A percentile compares a stretch with the other conserved stretches of the same genome.
Conservation (phyloP, 2,113 vertebrate species). For the Piaya cayana region DNA sequence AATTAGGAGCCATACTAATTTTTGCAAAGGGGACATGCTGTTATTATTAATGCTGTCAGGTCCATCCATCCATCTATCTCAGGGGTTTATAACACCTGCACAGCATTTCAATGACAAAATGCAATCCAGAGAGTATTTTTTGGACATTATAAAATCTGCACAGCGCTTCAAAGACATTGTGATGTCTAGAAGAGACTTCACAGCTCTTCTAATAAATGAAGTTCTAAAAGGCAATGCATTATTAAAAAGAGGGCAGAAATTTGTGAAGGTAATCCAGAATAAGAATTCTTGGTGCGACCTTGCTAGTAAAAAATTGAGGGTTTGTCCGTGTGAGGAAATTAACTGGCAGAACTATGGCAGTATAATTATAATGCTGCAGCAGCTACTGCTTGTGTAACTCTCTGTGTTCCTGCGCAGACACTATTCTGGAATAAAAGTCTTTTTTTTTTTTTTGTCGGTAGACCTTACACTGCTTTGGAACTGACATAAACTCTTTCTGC, state of each 20-base stretch:
- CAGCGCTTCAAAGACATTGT: background rate
- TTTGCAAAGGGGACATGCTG: background rate
- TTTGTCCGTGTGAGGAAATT: constrained; percentile 29
- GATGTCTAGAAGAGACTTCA: background rate
- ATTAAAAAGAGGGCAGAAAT: constrained; percentile 6
- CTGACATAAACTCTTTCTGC: constrained; percentile 30
- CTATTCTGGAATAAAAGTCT: constrained; percentile 24
- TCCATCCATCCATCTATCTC: background rate
- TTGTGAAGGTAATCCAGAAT: background rate
- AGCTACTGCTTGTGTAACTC: constrained; percentile 34
- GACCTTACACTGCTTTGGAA: constrained; percentile 29
- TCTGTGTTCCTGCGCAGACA: constrained; percentile 4
- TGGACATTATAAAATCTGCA: background rate
- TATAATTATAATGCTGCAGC: constrained; percentile 44
- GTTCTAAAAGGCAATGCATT: background rate
- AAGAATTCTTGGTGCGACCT: constrained; percentile 19
- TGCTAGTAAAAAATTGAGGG: constrained; percentile 40
- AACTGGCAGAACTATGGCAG: constrained; percentile 17
- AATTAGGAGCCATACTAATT: background rate
- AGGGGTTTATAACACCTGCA: background rate
- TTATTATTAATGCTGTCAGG: background rate
- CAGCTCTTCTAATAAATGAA: background rate
- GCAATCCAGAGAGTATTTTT: background rate
- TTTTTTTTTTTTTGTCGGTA: background rate
- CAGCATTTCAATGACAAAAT: constrained; percentile 31